Conservation (phyloP, 2,888 invertebrate species). For the Thecophora atra region DNA sequence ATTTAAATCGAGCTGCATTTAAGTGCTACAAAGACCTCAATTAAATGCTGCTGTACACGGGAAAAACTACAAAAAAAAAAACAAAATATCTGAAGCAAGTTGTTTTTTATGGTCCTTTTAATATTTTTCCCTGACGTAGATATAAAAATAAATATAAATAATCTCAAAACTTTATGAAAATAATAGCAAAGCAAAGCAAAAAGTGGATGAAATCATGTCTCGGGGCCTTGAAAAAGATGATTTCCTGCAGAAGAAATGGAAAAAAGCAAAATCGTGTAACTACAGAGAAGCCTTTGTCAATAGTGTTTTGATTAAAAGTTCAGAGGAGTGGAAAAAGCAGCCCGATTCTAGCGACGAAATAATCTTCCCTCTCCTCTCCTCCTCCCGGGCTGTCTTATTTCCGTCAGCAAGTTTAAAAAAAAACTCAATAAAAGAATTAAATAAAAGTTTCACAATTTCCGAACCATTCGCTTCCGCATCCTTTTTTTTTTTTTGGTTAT, state of each 20-base stretch:
- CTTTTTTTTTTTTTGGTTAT: background rate
- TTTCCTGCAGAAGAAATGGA: too few species aligned
- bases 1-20: background rate
- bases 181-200: too few species aligned
- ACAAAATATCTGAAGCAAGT: too few species aligned
- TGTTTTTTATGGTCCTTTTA: too few species aligned
- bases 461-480: slow-evolving; percentile 12
- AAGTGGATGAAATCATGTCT: too few species aligned
- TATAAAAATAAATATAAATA: too few species aligned
- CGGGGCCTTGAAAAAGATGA: too few species aligned
- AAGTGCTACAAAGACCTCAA: slow-evolving; percentile 1
- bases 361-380: too few species aligned
- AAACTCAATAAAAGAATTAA: slow-evolving; percentile 4
- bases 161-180: too few species aligned
- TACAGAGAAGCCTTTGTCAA: background rate
- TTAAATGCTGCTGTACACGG: background rate
- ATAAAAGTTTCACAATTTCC: slow-evolving; percentile 16
- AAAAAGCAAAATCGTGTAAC: too few species aligned
- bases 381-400: background rate
- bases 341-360: background rate
- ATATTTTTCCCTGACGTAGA: too few species aligned
- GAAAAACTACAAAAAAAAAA: too few species aligned
- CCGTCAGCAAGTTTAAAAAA: background rate
- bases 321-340: background rate
- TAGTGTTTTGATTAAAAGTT: background rate